Base-by-base conservation (phyloP, 1,140 invertebrate species). In the Cryptotermes secundus region DNA sequence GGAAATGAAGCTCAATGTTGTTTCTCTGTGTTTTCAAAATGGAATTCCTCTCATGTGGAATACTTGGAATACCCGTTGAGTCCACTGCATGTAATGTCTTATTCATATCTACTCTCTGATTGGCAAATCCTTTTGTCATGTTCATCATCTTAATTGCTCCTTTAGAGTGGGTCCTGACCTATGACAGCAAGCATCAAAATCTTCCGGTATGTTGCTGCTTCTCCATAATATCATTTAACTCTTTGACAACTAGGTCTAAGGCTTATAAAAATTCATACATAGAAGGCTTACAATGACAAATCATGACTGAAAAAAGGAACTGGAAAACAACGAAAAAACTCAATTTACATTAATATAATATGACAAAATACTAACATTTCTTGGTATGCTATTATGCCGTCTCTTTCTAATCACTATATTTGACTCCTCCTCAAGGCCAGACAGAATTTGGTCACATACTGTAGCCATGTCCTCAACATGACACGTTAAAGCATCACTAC, bases 401-500 rank as follows among this genome's bases (percentile, higher is more conserved):
- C 53, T 42, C 31, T 86, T 87, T 79, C 88, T 86, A 38, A 89
- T 86, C 59, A 84, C 88, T 22, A 85, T 83, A 24, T 87, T 86
- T 26, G 59, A 86, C n/a, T 87, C 86, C 72, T 88, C 87, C 84
- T 89, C 88, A 42, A 87, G 87, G 83, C 90, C 88, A 83, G 86
- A 84, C 19, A 87, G 82, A 36, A 88, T 84, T 22, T 85, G 84
- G 34, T 89, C 88, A 87, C 90, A 91, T 12, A 88, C 88, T 4
- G 89, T 88, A 65, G 88, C 87, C 26, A 91, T 85, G 49, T 89
- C 87, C 10, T 88, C 88, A 34, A 90, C 87, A 34, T 88, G 86
- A 86, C 90, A 91, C 26, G 87, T 86, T 24, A 90, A 85, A 85
- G 89, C 88, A 16, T 89, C 88, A 34, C 86, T 87, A 86, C 90